Evolutionary conservation across 2,797 vertebrate genomes (phyloP), one percentile per base, ranked within the genome.

Genomic region (Arremon aurantiirostris): DNA sequence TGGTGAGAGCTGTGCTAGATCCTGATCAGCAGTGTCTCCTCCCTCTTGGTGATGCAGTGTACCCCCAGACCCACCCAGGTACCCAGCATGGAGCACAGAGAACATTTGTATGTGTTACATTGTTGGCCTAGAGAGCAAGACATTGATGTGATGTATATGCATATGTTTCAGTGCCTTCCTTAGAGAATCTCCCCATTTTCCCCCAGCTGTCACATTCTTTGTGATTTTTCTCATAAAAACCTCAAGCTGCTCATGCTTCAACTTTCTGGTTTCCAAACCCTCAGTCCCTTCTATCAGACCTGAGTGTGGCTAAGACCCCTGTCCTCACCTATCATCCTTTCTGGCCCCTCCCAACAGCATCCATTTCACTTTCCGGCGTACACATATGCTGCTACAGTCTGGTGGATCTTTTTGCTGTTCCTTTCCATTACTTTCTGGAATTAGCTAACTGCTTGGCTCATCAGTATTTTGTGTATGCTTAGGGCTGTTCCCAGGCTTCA

Each of bases 361-460:
- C 32, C 34, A 27, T 73, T 71, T 69, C 57, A 42, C 39, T 93
- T 89, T 24, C 56, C 49, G 71, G 46, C 32, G 11, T 13, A 23
- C 41, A 57, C 11, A 4, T 60, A 35, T 22, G 14, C 69, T 81
- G 37, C 82, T 52, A 37, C 27, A 50, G 60, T 46, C 64, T 66
- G 23, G 16, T 83, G 39, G 42, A 81, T 82, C n/a, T 75, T 44
- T 50, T 60, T 69, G 32, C 41, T 80, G 11, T 79, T 87, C 41
- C 26, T 76, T 91, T 80, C 53, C 24, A 9, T 41, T 86, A 23
- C 69, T 72, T 90, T 94, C 65, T 83, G 80, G 57, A 82, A 81
- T 37, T 21, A 70, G 16, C 23, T 80, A 56, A 46, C 44, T 60
- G 6, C 75, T 94, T n/a, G 56, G 41, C 30, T 88, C 20, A n/a